phyloP scores from a whole-genome alignment of 1,140 invertebrate species.

The Diplogasteroides magnus region DNA sequence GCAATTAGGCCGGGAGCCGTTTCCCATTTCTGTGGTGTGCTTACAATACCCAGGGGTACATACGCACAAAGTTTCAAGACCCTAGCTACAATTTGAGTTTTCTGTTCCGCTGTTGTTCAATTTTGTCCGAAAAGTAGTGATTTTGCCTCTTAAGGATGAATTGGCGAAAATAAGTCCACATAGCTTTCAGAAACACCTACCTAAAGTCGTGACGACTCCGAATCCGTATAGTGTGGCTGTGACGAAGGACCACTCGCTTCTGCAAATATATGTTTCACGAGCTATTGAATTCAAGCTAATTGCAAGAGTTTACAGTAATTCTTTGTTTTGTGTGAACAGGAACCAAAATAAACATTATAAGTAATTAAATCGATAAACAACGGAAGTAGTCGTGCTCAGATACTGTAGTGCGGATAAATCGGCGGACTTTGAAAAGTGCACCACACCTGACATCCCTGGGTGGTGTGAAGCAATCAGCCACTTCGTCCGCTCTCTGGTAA shows the following conservation, averaged over 20 bases:
- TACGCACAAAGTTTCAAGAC: no score
- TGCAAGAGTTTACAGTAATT: neutral
- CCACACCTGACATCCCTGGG: neutral
- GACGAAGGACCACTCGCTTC: constrained; percentile 35
- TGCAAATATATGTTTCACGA: constrained; percentile 7
- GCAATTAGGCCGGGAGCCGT: no score
- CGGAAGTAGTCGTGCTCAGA: constrained; percentile 1
- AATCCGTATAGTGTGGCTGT: constrained; percentile 54
- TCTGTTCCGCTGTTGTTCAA: no score
- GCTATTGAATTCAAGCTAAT: neutral
- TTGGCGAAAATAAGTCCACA: no score
- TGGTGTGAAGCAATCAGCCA: neutral
- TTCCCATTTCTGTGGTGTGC: no score
- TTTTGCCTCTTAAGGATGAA: no score
- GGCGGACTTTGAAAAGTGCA: constrained; percentile 6
- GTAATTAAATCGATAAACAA: constrained; percentile 16
- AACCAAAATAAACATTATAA: neutral
- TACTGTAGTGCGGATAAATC: constrained; percentile 2
- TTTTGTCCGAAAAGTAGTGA: no score
- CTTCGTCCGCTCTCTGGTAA: neutral
- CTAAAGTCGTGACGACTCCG: constrained; percentile 53
- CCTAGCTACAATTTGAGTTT: no score
- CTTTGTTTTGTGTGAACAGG: neutral
- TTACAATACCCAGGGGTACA: no score
- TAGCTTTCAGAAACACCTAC: no score